Conservation (phyloP, 2,113 vertebrate genomes). For the Oncorhynchus mykiss region DNA sequence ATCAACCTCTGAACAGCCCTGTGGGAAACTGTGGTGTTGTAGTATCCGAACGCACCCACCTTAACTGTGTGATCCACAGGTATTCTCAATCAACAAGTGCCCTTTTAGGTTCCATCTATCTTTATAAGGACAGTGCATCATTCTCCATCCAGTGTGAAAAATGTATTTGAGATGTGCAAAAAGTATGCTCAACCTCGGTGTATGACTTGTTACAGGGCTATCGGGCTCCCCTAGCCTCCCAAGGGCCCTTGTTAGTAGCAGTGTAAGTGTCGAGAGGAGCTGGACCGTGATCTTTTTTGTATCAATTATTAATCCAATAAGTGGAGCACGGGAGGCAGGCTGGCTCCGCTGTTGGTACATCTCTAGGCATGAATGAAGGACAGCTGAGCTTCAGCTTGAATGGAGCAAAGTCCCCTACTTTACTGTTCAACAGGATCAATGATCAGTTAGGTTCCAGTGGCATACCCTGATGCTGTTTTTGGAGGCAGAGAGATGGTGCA, state of each 20-base stretch:
- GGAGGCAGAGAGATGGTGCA: background rate
- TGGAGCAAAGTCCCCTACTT: background rate
- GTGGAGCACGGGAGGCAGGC: background rate
- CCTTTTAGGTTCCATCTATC: background rate
- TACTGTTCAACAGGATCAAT: background rate
- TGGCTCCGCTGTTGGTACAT: background rate
- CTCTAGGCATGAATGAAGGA: background rate
- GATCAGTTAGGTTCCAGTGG: background rate
- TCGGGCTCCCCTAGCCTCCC: background rate
- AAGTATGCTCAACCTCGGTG: background rate
- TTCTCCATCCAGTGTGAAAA: background rate
- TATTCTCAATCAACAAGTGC: background rate
- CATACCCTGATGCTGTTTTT: background rate
- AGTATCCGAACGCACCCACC: background rate
- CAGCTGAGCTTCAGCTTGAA: background rate
- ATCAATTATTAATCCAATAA: slow-evolving; percentile 18
- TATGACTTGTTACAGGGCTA: background rate
- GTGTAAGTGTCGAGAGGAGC: background rate
- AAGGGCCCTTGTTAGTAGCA: slow-evolving; percentile 3
- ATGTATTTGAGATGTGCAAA: background rate
- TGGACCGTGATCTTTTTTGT: background rate
- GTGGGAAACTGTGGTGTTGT: background rate
- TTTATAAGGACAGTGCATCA: background rate
- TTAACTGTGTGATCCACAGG: background rate
- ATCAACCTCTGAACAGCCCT: background rate